Percentiles rank a stretch among this genome's conserved stretches.
Conservation (phyloP, 1,140 invertebrate genomes). For the Globodera rostochiensis region DNA sequence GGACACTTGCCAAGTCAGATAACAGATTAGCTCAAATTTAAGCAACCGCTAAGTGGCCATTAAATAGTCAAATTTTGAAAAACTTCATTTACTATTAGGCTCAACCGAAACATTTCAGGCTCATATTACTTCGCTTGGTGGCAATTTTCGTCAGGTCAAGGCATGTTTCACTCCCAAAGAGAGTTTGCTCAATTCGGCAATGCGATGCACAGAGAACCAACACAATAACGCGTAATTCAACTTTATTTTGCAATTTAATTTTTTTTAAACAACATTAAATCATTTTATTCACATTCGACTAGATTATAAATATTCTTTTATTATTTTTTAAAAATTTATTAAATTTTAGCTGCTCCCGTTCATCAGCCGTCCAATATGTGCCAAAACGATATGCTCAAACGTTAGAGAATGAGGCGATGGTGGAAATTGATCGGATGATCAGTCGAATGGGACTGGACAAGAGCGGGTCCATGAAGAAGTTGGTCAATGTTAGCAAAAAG, state of each 20-base stretch:
- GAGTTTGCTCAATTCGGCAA: conserved; percentile 18
- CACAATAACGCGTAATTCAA: conserved; percentile 36
- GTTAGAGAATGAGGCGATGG: conserved; percentile 48
- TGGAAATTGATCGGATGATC: conserved; percentile 49
- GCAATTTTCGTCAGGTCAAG: conserved; percentile 39
- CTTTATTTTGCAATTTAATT: background rate
- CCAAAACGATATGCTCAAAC: conserved; percentile 50
- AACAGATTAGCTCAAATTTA: no score
- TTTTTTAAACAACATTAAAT: no score
- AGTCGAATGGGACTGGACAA: conserved; percentile 23
- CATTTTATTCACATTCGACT: no score
- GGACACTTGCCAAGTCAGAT: background rate
- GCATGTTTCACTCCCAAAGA: conserved; percentile 36
- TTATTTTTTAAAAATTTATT: no score
- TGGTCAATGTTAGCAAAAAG: conserved; percentile 42
- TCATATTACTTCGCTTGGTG: conserved; percentile 42
- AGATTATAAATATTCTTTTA: no score
- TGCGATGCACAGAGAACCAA: conserved; percentile 39
- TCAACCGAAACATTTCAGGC: conserved; percentile 22
- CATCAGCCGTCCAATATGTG: conserved; percentile 6
- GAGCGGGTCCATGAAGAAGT: conserved; percentile 37
- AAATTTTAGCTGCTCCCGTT: background rate
- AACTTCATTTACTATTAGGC: background rate
- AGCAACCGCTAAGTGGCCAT: no score
- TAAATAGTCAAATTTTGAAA: no score